Evolutionary conservation across 2,113 vertebrate species (phyloP), one percentile per base, ranked within the genome.

Genomic region (Pangasianodon hypophthalmus): DNA sequence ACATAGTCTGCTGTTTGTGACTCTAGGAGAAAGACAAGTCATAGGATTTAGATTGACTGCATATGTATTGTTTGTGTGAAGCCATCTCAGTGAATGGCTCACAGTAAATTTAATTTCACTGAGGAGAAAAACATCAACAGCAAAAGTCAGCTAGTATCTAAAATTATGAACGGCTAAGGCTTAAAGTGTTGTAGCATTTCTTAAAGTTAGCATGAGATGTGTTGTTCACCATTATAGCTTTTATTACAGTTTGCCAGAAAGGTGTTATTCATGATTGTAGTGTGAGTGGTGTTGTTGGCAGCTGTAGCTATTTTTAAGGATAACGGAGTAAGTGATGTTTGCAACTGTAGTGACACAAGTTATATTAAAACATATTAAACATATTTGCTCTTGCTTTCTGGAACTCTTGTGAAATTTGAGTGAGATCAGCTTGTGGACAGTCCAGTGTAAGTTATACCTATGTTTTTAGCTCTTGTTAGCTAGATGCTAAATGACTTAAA

Each of bases 1-100:
- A 56, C 84, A 88, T 73, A 85, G 11, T 88, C 87, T 80, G 84
- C 58, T 69, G 84, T 83, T 87, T 88, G 83, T 87, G 73, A 88
- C 77, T 87, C n/a, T 21, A 75, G 81, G 52, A 14, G 50, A 85
- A 81, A 87, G 85, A 83, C 84, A 81, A 56, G 29, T 79, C 58
- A 8, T 87, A 88, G 50, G 37, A 54, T 71, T 90, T 90, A 90
- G 69, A 79, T 64, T 71, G 71, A 48, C 52, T 60, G 75, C 87
- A 84, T 62, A 91, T 88, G 87, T 87, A 86, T 88, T 14, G 29
- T 26, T 67, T 56, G 80, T 56, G 29, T 56, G 32, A 83, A 83
- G n/a, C 52, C 80, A 83, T 84, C 32, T 83, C 26, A 19, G n/a
- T 83, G 52, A 41, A 37, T n/a, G 29, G 50, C 48, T 82, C 46